These are phyloP conservation scores for Alligator sinensis DNA, from an alignment of 2,113 vertebrate genomes.

Conservation along the genomic window DNA sequence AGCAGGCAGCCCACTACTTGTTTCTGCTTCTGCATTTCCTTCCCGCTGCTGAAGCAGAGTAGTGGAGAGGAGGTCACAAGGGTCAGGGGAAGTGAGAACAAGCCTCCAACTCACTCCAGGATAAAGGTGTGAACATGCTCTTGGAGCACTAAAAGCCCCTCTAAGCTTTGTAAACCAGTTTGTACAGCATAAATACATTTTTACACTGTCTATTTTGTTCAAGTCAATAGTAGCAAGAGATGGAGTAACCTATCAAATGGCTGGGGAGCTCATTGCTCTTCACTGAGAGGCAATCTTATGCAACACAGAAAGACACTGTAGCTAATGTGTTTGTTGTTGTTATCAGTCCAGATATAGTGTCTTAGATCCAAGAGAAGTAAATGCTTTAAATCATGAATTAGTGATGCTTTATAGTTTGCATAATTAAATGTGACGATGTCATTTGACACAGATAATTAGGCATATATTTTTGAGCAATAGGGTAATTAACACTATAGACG, in stretches of 20 bases:
- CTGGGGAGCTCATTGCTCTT: neutral
- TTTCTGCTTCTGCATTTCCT: too few species aligned
- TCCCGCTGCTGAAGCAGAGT: too few species aligned
- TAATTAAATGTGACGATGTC: constrained; percentile 57
- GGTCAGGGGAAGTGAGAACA: too few species aligned
- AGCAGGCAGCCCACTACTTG: too few species aligned
- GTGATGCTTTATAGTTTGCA: constrained; percentile 53
- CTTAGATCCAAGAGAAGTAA: neutral
- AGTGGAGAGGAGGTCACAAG: too few species aligned
- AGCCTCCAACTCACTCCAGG: too few species aligned
- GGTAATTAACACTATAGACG: constrained; percentile 53
- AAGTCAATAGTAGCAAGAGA: neutral
- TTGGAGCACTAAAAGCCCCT: too few species aligned
- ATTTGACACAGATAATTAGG: constrained; percentile 69
- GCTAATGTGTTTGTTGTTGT: constrained; percentile 35
- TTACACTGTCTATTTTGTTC: neutral
- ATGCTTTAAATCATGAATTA: constrained; percentile 21
- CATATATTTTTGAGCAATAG: constrained; percentile 26
- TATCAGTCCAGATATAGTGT: neutral
- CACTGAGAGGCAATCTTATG: neutral
- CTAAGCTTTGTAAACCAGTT: neutral
- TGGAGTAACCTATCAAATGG: neutral
- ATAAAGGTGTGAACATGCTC: too few species aligned
- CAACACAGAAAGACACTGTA: neutral
- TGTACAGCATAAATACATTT: neutral